Evolutionary conservation across 2,888 invertebrate species (phyloP).

Genomic region (Pherbina coryleti): DNA sequence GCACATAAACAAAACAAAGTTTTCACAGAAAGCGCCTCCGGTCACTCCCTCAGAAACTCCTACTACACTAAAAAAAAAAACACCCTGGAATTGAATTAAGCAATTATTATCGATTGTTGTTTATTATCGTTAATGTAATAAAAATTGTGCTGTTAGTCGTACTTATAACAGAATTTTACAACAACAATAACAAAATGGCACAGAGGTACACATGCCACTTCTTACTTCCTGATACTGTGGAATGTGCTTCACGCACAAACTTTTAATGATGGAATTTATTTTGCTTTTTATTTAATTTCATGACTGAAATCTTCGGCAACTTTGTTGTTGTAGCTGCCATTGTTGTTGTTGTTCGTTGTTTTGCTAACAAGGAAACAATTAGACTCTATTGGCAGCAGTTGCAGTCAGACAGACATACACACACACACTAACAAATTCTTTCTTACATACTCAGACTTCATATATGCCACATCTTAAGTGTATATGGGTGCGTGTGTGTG

Average conservation of each 20-base stretch:
- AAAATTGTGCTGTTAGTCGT: background rate
- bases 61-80: background rate
- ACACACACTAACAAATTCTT: background rate
- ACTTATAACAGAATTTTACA: background rate
- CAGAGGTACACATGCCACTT: too few species aligned
- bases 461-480: too few species aligned
- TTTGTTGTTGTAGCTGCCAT: too few species aligned
- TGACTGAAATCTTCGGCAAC: background rate
- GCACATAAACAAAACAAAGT: too few species aligned
- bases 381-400: slow-evolving; percentile 1
- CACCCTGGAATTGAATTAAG: background rate
- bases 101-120: slow-evolving; percentile 8
- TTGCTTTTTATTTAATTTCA: background rate
- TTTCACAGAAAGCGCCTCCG: background rate
- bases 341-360: background rate
- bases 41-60: background rate
- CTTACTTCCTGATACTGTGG: background rate
- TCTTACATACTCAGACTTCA: background rate
- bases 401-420: background rate
- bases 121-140: background rate
- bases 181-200: background rate
- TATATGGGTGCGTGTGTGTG: background rate
- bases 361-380: slow-evolving; percentile 7
- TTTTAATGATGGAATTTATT: slow-evolving; percentile 7
- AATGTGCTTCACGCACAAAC: background rate